These are phyloP conservation scores for Mythimna loreyi DNA, from an alignment of 2,888 invertebrate genomes.

Conservation along the genomic window DNA sequence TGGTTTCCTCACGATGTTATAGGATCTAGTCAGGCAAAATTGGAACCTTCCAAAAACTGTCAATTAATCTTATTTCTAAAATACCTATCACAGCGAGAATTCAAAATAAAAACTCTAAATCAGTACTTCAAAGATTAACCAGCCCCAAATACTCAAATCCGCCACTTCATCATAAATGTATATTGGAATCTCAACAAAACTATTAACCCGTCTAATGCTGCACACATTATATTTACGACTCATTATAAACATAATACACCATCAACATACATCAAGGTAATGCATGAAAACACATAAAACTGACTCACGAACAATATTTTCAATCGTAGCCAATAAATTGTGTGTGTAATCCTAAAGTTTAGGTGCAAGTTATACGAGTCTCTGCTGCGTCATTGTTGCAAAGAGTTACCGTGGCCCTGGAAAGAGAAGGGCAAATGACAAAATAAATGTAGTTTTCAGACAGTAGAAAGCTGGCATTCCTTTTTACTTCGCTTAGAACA, in stretches of 20 bases:
- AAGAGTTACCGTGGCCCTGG: background rate
- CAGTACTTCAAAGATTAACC: background rate
- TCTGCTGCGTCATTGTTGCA: too few relatives aligned
- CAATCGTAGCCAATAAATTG: constrained; percentile 82
- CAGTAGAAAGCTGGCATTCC: background rate
- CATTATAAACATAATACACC: constrained; percentile 74
- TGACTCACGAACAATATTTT: constrained; percentile 82
- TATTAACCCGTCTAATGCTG: constrained; percentile 56
- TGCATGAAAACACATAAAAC: constrained; percentile 80
- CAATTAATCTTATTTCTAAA: background rate
- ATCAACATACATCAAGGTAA: constrained; percentile 76
- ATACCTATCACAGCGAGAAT: background rate
- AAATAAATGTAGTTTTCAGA: background rate
- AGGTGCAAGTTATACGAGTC: constrained; percentile 59
- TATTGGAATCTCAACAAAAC: constrained; percentile 50
- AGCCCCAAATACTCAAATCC: constrained; percentile 20
- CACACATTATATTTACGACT: constrained; percentile 65
- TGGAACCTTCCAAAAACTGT: too few relatives aligned
- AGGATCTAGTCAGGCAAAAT: too few relatives aligned
- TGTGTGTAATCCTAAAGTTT: constrained; percentile 71
- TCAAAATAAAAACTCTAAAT: background rate
- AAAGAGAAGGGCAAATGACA: background rate
- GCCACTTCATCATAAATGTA: constrained; percentile 48
- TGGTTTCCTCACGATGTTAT: too few relatives aligned
- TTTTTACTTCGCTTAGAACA: background rate